Percentiles rank a stretch among this genome's conserved stretches.
Evolutionary conservation across 2,888 invertebrate genomes (phyloP).

Genomic region (Tachystola acroxantha): DNA sequence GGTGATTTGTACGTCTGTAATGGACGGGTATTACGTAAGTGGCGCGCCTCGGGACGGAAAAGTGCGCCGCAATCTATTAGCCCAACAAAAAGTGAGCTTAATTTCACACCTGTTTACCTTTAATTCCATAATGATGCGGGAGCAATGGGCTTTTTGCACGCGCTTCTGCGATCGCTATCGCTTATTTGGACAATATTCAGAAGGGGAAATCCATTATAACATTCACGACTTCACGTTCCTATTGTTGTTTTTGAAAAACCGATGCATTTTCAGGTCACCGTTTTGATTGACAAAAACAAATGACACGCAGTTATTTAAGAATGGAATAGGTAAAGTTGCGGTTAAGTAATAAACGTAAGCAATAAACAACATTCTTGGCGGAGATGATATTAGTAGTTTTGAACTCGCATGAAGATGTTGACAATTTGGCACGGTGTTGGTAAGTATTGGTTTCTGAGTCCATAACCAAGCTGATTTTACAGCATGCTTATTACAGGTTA

Average conservation of each 20-base stretch:
- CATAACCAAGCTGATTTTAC: slow-evolving; percentile 2
- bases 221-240: slow-evolving; percentile 24
- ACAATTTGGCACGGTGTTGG: slow-evolving; percentile 1
- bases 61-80: slow-evolving; percentile 67
- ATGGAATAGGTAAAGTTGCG: slow-evolving; percentile 3
- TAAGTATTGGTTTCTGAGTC: slow-evolving; percentile 1
- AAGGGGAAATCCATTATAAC: slow-evolving; percentile 27
- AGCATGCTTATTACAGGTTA: not conserved
- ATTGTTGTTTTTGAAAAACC: slow-evolving; percentile 15
- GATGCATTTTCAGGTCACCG: slow-evolving; percentile 12
- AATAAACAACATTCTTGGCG: slow-evolving; percentile 1
- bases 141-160: slow-evolving; percentile 58
- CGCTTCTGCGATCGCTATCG: slow-evolving; percentile 30
- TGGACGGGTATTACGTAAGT: slow-evolving; percentile 60
- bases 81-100: slow-evolving; percentile 66
- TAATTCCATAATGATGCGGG: slow-evolving; percentile 66
- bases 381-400: not conserved
- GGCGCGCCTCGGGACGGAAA: slow-evolving; percentile 51
- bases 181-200: slow-evolving; percentile 28
- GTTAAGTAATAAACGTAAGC: not conserved
- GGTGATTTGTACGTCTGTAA: slow-evolving; percentile 61
- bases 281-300: slow-evolving; percentile 7
- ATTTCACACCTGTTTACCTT: slow-evolving; percentile 76
- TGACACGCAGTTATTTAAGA: slow-evolving; percentile 1
- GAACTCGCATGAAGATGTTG: not conserved